phyloP scores from a whole-genome alignment of 2,113 vertebrate species.

The Periophthalmodon schlosseri region DNA sequence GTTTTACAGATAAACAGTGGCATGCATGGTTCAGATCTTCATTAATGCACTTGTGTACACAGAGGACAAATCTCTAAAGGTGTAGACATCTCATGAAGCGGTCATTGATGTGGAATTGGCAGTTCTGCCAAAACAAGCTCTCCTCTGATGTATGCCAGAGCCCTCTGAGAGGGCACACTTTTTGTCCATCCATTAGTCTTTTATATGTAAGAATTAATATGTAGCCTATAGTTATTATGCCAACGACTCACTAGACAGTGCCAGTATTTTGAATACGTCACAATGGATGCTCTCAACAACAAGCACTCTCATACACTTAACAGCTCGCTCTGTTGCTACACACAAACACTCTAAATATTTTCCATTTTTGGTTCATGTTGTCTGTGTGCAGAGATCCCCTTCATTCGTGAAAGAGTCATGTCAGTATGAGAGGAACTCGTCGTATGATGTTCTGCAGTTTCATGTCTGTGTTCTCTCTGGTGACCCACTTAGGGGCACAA shows the following conservation, averaged over 20 bases:
- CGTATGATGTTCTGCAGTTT: constrained; percentile 56
- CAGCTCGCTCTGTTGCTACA: constrained; percentile 30
- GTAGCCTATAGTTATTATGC: constrained; percentile 29
- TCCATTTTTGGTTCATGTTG: constrained; percentile 35
- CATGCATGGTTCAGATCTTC: constrained; percentile 16
- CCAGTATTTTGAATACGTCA: constrained; percentile 50
- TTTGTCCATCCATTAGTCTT: constrained; percentile 28
- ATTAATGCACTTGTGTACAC: constrained; percentile 34
- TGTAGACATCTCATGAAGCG: constrained; percentile 31
- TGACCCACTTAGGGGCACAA: constrained; percentile 74
- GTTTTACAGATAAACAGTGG: constrained; percentile 18
- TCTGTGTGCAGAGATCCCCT: constrained; percentile 38
- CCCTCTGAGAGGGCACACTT: constrained; percentile 43
- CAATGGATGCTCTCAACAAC: constrained; percentile 53
- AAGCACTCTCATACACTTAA: constrained; percentile 28
- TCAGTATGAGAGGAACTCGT: constrained; percentile 21
- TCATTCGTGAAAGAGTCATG: constrained; percentile 23
- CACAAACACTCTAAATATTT: constrained; percentile 37
- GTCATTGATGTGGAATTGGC: constrained; percentile 61
- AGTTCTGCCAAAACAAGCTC: constrained; percentile 62
- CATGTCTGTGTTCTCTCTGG: constrained; percentile 55
- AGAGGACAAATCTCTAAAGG: constrained; percentile 31
- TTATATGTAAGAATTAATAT: constrained; percentile 41
- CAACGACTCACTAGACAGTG: constrained; percentile 35
- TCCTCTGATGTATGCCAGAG: constrained; percentile 51